Evolutionary conservation across 2,113 vertebrate species (phyloP).

Genomic region (Vireo altiloquus): DNA sequence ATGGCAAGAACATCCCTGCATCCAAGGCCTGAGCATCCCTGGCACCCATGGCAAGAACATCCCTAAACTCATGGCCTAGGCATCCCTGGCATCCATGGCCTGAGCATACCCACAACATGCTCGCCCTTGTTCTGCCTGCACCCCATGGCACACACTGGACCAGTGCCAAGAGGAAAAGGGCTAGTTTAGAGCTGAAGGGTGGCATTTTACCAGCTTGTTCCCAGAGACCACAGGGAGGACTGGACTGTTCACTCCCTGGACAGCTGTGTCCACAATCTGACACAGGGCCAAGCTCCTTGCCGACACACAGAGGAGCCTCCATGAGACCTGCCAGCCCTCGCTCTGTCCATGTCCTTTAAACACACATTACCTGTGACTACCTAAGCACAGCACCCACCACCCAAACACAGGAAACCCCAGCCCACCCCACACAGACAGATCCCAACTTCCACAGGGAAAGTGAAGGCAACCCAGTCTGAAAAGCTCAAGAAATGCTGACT

Average conservation of each 20-base stretch:
- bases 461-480: neutral
- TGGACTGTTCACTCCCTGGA: neutral
- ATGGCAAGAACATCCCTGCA: neutral
- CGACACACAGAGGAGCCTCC: neutral
- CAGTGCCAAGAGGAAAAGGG: neutral
- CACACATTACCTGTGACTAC: neutral
- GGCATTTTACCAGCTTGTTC: neutral
- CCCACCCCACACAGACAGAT: neutral
- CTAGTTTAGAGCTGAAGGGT: neutral
- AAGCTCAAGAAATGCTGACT: neutral
- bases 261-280: neutral
- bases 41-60: neutral
- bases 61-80: neutral
- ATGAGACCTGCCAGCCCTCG: fast-evolving
- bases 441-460: neutral
- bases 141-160: fast-evolving
- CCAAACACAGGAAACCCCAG: neutral
- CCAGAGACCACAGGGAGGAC: fast-evolving
- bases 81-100: neutral
- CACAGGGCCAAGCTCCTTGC: fast-evolving
- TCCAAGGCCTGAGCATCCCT: neutral
- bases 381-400: neutral
- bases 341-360: neutral
- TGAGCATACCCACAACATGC: neutral
- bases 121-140: fast-evolving